Base-by-base conservation (phyloP, 2,888 invertebrate species). In the Cosmia trapezina region DNA sequence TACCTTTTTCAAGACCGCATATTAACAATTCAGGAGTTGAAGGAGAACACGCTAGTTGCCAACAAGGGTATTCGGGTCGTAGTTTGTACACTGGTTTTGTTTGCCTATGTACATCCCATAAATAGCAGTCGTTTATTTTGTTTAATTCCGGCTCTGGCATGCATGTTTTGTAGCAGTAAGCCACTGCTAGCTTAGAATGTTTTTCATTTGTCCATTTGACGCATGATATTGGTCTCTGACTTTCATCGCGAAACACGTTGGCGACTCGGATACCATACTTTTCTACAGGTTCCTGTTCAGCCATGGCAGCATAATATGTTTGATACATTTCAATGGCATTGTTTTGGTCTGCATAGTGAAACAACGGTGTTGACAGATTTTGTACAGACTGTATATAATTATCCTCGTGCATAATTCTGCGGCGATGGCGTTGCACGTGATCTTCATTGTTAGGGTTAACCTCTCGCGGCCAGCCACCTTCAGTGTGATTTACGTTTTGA, bases 401-500 rank as follows among this genome's bases (percentile, higher is more conserved):
- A 86, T 98, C 98, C 76, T 98, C 98, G 83, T 98, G 98, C 91
- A 97, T 97, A 37, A 98, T 96, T 90, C 98, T 98, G 83, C 98
- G 98, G 68, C 98, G 96, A 91, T 97, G 97, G 68, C 98, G 96
- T 57, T 96, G 90, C 12, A 97, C 97, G 88, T 97, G 97, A 84
- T 98, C 98, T 83, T 97, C 96, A 87, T 97, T 97, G 62, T 95
- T 92, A 74, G 94, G 91, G 80, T 97, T 97, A 14, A 97, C 94
- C 82, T 98, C 98, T 87, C 97, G 97, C 2, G 98, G 98, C 98
- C 98, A 98, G 28, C 98, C 98, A 76, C 98, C 98, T 92, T 98
- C 98, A 19, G 95, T 95, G 90, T 98, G 98, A 84, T 97, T 97
- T 89, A 98, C 96, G 14, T 98, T 97, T 78, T 96, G 96, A n/a